Evolutionary conservation across 2,797 vertebrate genomes (phyloP), one percentile per base, ranked within the genome.

Genomic region (Eutrigla gurnardus): DNA sequence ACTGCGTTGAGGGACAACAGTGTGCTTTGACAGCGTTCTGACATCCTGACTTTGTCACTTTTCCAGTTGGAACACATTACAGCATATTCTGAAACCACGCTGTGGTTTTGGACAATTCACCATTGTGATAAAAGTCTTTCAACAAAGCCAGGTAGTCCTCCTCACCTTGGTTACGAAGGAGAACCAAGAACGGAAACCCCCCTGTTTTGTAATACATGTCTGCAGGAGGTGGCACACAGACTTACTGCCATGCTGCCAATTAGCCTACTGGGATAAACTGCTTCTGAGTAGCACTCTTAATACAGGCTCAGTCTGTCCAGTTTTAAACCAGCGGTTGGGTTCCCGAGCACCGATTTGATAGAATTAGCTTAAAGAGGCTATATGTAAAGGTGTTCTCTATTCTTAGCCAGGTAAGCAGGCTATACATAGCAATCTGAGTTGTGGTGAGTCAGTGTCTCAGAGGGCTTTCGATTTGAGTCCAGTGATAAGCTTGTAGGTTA

Each of bases 401-500:
- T 81, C 53, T 76, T 62, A 70, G 55, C 37, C 65, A 35, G 32
- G 53, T 89, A 81, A 84, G 69, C 52, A 43, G 76, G 69, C 61
- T 87, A 79, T 81, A 77, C 46, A 65, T 73, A 84, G 78, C 52
- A 74, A 62, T 58, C 64, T 58, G 57, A 35, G 53, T 75, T 76
- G 68, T 71, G 39, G 39, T 69, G 61, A 86, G 42, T 63, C 52
- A 69, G 13, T 47, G 45, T 61, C 53, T 60, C 50, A 12, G 7
- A 58, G 64, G n/a, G 36, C 60, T 25, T 25, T 25, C 25, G 25
- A 25, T 59, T 18, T 61, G 67, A 68, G 54, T 66, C 3, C 5
- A 47, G 18, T 12, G 58, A 40, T 76, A 81, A 77, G 76, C 66
- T 86, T 73, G 75, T 79, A 67, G 79, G 81, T 79, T 84, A 83